Base-by-base conservation (phyloP, 2,797 vertebrate genomes). In the Gila robusta region DNA sequence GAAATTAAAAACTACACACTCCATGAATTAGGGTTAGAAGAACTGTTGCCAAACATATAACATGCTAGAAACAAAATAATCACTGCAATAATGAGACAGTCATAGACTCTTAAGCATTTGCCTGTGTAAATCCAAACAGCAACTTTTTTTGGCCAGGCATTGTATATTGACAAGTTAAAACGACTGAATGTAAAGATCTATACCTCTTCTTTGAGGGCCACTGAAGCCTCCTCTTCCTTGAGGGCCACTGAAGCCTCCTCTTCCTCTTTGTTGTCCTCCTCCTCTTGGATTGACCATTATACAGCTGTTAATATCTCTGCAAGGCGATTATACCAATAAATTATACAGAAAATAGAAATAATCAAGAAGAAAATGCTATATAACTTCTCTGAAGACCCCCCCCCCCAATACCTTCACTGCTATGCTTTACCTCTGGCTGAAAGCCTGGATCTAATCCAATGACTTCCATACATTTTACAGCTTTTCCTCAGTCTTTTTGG, bases 161-260 rank as follows among this genome's bases (percentile, higher is more conserved):
- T 17, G 1, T 17, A 16, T 17, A 17, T 37, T 16, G 37, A n/a
- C 21, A 74, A 32, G 8, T n/a, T 37, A 8, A 23, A 32, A 78
- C 5, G 10, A 47, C 0, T 3, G 4, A 74, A 69, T 21, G 82
- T 17, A 54, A 70, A 73, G 14, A 56, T 5, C 39, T 12, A n/a
- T 84, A 91, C 91, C 91, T 90, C 47, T 87, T 86, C 83, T 83
- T 39, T 85, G 84, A 16, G 73, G 71, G 21, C 39, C 86, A 77
- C 86, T 86, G 81, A 76, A 88, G 62, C 87, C 77, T 54, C 87
- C 83, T 66, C 79, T 86, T 54, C 86, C 88, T 39, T 85, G 84
- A 16, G 73, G 71, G 21, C 39, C 87, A 77, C 86, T 86, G 81
- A 76, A 88, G 62, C 87, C 77, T 56, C 87, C 83, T 66, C 79